Evolutionary conservation across 2,888 invertebrate species (phyloP), one percentile per base, ranked within the genome.

Genomic region (Ferdinandea cuprea): DNA sequence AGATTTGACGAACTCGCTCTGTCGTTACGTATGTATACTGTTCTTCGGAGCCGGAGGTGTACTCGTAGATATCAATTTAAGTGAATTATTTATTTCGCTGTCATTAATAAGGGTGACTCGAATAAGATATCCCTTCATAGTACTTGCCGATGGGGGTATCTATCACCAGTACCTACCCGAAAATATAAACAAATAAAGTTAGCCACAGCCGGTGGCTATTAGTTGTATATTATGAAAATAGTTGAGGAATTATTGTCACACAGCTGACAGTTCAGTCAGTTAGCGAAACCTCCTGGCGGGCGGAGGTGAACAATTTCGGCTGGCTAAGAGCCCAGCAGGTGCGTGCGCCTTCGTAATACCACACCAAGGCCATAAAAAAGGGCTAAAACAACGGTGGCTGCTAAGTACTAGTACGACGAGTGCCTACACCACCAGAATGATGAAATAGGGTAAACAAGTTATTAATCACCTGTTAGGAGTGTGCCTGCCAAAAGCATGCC

Each of bases 241-340:
- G 85, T 86, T 85, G 80, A 85, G 84, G 76, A 85, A 85, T 86
- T 86, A 85, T 86, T 85, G 86, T 86, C 86, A 86, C 76, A 72
- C 80, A 85, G 78, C 80, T 86, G 85, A 86, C 85, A 86, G 83
- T 73, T 5, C 76, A 71, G 84, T 80, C 48, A 15, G 46, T 58
- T 8, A 13, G 37, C 6, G 44, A 19, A 37, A 25, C 32, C 80
- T 50, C 35, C 42, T 32, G 74, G 28, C n/a, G 58, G 46, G 46
- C 32, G 48, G 40, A 7, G 11, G 2, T 21, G 40, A 48, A 13
- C 50, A 40, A 30, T 58, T 74, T 71, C 17, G 65, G 63, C 25
- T 71, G 42, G 69, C 63, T 77, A 56, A 69, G 44, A 58, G 52
- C 63, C 52, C 71, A 77, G 76, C 61, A 66, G 76, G 81, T 81